phyloP scores from a whole-genome alignment of 2,113 vertebrate species.

The Oryzias woworae region DNA sequence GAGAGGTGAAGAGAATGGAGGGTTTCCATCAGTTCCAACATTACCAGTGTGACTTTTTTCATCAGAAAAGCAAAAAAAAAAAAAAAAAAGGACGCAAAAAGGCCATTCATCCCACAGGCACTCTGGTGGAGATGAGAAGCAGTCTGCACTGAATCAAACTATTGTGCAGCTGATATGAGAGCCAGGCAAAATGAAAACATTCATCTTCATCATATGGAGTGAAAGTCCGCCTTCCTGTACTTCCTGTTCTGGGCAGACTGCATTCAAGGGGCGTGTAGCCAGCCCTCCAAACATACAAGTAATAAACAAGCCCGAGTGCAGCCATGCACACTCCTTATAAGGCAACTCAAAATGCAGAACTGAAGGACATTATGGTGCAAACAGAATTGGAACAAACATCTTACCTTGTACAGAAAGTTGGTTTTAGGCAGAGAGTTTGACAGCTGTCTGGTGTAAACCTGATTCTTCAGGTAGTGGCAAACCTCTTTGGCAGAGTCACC shows the following conservation, averaged over 20 bases:
- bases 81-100: background rate
- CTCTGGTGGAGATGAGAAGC: slow-evolving; percentile 10
- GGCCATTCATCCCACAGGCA: background rate
- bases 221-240: slow-evolving; percentile 17
- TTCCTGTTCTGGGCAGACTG: slow-evolving; percentile 47
- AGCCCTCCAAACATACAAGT: slow-evolving; percentile 9
- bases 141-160: background rate
- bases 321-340: slow-evolving; percentile 21
- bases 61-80: background rate
- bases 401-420: slow-evolving; percentile 85
- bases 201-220: slow-evolving; percentile 7
- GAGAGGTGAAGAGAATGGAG: slow-evolving; percentile 44
- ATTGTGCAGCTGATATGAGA: slow-evolving; percentile 5
- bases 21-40: slow-evolving; percentile 31
- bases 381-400: background rate
- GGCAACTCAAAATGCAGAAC: slow-evolving; percentile 24
- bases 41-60: background rate
- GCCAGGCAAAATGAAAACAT: slow-evolving; percentile 15
- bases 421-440: slow-evolving; percentile 82
- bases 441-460: slow-evolving; percentile 70
- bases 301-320: slow-evolving; percentile 7
- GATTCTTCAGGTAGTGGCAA: slow-evolving; percentile 74
- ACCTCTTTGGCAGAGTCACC: slow-evolving; percentile 81
- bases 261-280: slow-evolving; percentile 18
- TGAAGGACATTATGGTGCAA: background rate